phyloP scores from a whole-genome alignment of 2,888 invertebrate genomes.

The Melanophora roralis region DNA sequence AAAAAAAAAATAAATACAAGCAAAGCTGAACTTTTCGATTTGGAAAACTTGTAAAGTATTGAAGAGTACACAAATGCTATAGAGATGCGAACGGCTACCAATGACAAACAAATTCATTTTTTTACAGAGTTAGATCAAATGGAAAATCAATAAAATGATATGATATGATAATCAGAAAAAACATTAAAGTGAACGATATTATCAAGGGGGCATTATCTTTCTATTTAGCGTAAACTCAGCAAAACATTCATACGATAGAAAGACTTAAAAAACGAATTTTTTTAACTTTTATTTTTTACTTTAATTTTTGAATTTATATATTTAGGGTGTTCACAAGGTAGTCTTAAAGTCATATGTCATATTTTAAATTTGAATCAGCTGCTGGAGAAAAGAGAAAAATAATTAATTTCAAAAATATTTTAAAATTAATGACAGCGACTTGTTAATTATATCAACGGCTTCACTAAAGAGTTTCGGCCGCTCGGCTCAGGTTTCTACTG shows the following conservation, averaged over 20 bases:
- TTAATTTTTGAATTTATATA: too few relatives aligned
- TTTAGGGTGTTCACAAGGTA: too few relatives aligned
- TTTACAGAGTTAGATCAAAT: constrained; percentile 41
- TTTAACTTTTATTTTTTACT: too few relatives aligned
- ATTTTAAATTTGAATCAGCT: too few relatives aligned
- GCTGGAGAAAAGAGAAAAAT: too few relatives aligned
- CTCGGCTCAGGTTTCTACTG: too few relatives aligned
- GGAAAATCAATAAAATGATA: constrained; percentile 25
- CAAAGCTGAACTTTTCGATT: background rate
- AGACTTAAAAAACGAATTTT: background rate
- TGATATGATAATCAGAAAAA: background rate
- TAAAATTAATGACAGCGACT: too few relatives aligned
- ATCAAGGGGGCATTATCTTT: background rate
- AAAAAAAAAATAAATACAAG: constrained; percentile 8
- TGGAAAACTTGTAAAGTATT: constrained; percentile 3
- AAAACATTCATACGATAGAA: background rate
- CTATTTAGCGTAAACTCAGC: too few relatives aligned
- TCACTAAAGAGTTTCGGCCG: too few relatives aligned
- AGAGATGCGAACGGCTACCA: constrained; percentile 22
- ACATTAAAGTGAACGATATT: background rate
- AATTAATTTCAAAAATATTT: too few relatives aligned
- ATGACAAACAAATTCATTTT: constrained; percentile 28
- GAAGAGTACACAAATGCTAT: constrained; percentile 50
- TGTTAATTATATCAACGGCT: too few relatives aligned
- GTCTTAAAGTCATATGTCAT: too few relatives aligned